These are phyloP conservation scores for Sussaba pulchella DNA, from an alignment of 2,888 invertebrate genomes.

Conservation along the genomic window DNA sequence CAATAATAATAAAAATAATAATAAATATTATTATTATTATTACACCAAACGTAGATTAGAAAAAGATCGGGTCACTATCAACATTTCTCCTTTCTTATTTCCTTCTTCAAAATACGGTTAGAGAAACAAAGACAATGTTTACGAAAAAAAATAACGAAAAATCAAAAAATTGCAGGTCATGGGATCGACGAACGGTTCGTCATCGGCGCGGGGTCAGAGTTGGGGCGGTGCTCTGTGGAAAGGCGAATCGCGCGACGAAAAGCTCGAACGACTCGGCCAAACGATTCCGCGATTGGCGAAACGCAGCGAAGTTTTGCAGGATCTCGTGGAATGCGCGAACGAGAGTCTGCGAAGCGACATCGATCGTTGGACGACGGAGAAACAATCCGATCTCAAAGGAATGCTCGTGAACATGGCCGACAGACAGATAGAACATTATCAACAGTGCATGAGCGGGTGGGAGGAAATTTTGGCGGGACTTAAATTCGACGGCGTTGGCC, in stretches of 20 bases:
- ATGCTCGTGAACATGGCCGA: constrained; percentile 88
- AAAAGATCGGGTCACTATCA: constrained; percentile 86
- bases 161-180: constrained; percentile 75
- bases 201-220: constrained; percentile 76
- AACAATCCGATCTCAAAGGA: constrained; percentile 87
- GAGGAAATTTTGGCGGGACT: constrained; percentile 84
- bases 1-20: too few species aligned
- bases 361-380: constrained; percentile 89
- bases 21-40: too few species aligned
- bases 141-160: too few species aligned
- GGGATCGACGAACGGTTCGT: constrained; percentile 71
- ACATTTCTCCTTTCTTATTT: constrained; percentile 22
- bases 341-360: constrained; percentile 89
- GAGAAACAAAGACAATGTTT: too few species aligned
- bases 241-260: constrained; percentile 87
- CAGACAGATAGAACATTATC: constrained; percentile 88
- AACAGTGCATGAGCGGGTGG: constrained; percentile 87
- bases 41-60: constrained; percentile 87
- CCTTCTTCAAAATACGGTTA: too few species aligned
- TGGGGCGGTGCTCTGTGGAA: constrained; percentile 86
- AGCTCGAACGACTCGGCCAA: constrained; percentile 83
- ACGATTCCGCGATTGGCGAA: constrained; percentile 85
- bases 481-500: constrained; percentile 76
- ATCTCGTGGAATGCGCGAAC: constrained; percentile 89
- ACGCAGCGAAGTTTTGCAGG: constrained; percentile 86